phyloP scores from a whole-genome alignment of 2,888 invertebrate genomes.

The Adelognathus sp. region DNA sequence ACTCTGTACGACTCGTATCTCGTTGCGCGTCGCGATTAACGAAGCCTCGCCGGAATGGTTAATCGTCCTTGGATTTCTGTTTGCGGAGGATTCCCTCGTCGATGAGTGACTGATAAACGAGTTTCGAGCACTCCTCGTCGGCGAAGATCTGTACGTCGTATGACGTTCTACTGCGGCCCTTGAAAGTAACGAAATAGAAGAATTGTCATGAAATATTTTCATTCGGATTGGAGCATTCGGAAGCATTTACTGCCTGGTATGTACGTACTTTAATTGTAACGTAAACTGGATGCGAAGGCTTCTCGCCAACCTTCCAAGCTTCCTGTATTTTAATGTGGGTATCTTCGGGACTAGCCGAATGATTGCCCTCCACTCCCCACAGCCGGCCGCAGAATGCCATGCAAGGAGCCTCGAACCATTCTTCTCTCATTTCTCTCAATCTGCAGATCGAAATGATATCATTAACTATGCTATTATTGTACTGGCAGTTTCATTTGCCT shows the following conservation, averaged over 20 bases:
- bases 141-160: slow-evolving; percentile 66
- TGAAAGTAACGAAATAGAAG: slow-evolving; percentile 40
- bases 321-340: background rate
- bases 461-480: background rate
- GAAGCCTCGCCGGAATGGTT: background rate
- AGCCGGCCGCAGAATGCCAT: slow-evolving; percentile 68
- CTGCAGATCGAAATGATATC: slow-evolving; percentile 44
- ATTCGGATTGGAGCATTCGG: background rate
- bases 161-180: slow-evolving; percentile 45
- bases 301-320: background rate
- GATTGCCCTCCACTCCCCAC: slow-evolving; percentile 50
- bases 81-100: slow-evolving; percentile 61
- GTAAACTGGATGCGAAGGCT: slow-evolving; percentile 15
- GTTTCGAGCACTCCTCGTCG: slow-evolving; percentile 57
- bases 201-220: background rate
- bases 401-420: slow-evolving; percentile 68
- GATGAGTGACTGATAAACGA: slow-evolving; percentile 65
- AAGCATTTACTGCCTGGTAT: background rate
- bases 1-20: background rate
- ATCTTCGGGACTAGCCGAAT: background rate
- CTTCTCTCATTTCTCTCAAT: slow-evolving; percentile 61
- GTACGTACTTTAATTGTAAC: slow-evolving; percentile 63
- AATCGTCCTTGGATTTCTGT: background rate
- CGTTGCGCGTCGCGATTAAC: background rate
- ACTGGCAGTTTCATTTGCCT: background rate